Conservation (phyloP, 2,888 invertebrate species). For the Cybosia mesomella region DNA sequence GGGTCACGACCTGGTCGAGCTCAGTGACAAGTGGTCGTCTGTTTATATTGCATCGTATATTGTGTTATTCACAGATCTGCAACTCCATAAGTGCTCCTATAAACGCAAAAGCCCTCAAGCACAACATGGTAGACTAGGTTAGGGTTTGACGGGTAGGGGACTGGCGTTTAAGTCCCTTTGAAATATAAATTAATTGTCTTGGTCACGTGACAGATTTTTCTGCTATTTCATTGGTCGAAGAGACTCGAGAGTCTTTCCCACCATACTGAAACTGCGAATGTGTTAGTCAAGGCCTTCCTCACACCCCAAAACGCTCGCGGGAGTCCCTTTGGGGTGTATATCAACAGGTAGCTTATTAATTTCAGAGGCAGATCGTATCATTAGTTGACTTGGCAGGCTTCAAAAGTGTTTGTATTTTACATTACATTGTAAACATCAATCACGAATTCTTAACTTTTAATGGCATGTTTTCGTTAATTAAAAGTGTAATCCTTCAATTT, state of each 20-base stretch:
- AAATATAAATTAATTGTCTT: no score
- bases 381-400: background rate
- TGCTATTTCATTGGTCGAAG: background rate
- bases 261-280: background rate
- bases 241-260: no score
- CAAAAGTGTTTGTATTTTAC: background rate
- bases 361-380: background rate
- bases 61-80: background rate
- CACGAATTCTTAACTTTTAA: background rate
- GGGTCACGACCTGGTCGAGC: no score
- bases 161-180: no score
- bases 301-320: background rate
- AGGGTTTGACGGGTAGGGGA: no score
- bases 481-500: background rate
- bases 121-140: no score
- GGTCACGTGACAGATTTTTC: background rate
- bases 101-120: background rate
- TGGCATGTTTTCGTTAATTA: background rate
- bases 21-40: no score
- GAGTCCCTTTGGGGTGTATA: background rate
- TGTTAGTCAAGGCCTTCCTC: background rate
- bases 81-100: background rate
- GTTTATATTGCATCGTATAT: no score
- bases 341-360: slow-evolving; percentile 8
- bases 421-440: no score